Evolutionary conservation across 2,113 vertebrate species (phyloP), one percentile per base, ranked within the genome.

Genomic region (Spea multiplicata): DNA sequence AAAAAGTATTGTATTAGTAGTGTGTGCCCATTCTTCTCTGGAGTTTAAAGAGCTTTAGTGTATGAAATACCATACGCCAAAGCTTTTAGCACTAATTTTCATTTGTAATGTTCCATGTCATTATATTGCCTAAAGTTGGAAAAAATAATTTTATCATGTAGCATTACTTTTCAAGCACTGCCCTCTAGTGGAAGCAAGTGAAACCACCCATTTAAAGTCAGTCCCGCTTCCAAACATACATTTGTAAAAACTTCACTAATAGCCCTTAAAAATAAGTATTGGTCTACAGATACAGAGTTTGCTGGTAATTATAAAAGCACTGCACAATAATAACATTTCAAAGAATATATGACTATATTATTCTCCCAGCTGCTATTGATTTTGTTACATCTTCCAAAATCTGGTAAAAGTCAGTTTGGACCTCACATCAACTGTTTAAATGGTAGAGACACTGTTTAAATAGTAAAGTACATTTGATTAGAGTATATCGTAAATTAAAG

Each of bases 101-200:
- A 66, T 80, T 62, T 80, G 61, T 73, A 67, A 80, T 73, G 64
- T 73, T 71, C 68, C 50, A 76, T 66, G 45, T 67, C 64, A 73
- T 73, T 67, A 80, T 14, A 59, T 52, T 47, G 16, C 44, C 52
- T 46, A 14, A 62, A 44, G 66, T 9, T 0, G 7, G 47, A 59
- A 8, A 59, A 49, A 3, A 59, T 44, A 66, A 8, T 53, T 53
- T 53, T 53, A 53, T 8, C 14, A 59, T 12, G 6, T 13, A 12
- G 2, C 55, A 59, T 80, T 74, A 68, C 65, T 46, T 50, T 59
- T 66, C 59, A 67, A 52, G 50, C 62, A 80, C 44, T 80, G 71
- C 16, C 71, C 71, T 74, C 78, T 74, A 45, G 12, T 80, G 78
- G 71, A 44, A 68, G 44, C 16, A 5, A 7, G 16, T 59, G 3